These are phyloP conservation scores for Danio kyathit DNA, from an alignment of 2,797 vertebrate species.

Conservation along the genomic window DNA sequence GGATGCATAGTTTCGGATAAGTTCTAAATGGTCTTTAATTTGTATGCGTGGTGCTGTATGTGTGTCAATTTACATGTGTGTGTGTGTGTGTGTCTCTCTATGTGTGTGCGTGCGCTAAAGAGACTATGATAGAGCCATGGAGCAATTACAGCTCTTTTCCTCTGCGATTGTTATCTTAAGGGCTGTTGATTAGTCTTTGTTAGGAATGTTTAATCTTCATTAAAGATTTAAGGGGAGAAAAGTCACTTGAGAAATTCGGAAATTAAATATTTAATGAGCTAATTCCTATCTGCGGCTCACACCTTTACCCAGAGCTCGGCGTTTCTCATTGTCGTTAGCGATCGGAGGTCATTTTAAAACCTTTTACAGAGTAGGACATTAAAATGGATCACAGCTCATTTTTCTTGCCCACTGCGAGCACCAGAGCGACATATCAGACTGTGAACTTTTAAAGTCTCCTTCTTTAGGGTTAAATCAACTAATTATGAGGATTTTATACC, in stretches of 20 bases:
- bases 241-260: conserved; percentile 68
- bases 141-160: conserved; percentile 66
- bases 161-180: conserved; percentile 66
- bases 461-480: conserved; percentile 56
- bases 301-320: conserved; percentile 68
- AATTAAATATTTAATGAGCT: conserved; percentile 77
- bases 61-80: not conserved
- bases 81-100: not conserved
- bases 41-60: conserved; percentile 18
- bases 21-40: conserved; percentile 9
- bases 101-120: conserved; percentile 20
- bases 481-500: conserved; percentile 38
- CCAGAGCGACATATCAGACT: conserved; percentile 49
- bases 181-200: conserved; percentile 77
- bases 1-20: conserved; percentile 15
- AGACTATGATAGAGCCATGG: conserved; percentile 54
- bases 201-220: conserved; percentile 77
- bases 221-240: conserved; percentile 77
- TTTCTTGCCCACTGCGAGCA: conserved; percentile 59
- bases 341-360: conserved; percentile 62
- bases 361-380: conserved; percentile 60
- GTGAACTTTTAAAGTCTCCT: conserved; percentile 53
- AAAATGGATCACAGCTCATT: conserved; percentile 68
- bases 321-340: conserved; percentile 56
- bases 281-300: conserved; percentile 73